Evolutionary conservation across 1,140 invertebrate species (phyloP).

Genomic region (Procambarus clarkii): DNA sequence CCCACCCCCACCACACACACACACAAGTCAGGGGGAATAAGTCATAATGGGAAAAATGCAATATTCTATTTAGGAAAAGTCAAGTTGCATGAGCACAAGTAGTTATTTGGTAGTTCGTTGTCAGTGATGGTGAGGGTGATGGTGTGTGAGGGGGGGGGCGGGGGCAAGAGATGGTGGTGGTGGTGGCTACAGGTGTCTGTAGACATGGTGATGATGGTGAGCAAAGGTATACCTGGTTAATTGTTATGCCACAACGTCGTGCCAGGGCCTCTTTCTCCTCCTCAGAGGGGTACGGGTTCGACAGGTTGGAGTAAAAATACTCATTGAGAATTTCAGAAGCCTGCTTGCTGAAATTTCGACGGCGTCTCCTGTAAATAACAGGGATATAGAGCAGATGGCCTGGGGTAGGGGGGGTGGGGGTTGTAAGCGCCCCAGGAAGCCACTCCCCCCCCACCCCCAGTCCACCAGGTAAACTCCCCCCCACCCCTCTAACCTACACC

Average conservation of each 20-base stretch:
- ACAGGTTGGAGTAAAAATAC: slow-evolving; percentile 99
- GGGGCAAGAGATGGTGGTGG: slow-evolving; percentile 4
- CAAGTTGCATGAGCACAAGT: slow-evolving; percentile 29
- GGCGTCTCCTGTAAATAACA: slow-evolving; percentile 87
- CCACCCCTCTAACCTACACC: neutral
- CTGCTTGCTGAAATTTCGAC: slow-evolving; percentile 99
- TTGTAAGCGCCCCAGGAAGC: too few species aligned
- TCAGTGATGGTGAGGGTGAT: slow-evolving; percentile 18
- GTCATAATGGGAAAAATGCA: neutral
- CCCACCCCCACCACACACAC: neutral
- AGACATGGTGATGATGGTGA: slow-evolving; percentile 18
- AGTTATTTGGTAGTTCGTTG: slow-evolving; percentile 29
- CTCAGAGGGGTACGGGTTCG: slow-evolving; percentile 99
- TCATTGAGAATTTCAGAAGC: slow-evolving; percentile 99
- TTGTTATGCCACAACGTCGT: slow-evolving; percentile 99
- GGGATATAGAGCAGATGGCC: neutral
- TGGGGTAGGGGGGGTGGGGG: neutral
- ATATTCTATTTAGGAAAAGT: neutral
- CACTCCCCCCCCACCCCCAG: too few species aligned
- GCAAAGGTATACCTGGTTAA: slow-evolving; percentile 85
- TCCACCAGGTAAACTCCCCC: slow-evolving; percentile 23
- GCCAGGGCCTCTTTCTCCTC: slow-evolving; percentile 99
- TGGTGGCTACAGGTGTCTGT: slow-evolving; percentile 22
- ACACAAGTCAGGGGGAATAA: neutral
- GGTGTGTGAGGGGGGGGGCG: slow-evolving; percentile 25